Evolutionary conservation across 1,140 invertebrate species (phyloP).

Genomic region (Ceratosolen fusciceps): DNA sequence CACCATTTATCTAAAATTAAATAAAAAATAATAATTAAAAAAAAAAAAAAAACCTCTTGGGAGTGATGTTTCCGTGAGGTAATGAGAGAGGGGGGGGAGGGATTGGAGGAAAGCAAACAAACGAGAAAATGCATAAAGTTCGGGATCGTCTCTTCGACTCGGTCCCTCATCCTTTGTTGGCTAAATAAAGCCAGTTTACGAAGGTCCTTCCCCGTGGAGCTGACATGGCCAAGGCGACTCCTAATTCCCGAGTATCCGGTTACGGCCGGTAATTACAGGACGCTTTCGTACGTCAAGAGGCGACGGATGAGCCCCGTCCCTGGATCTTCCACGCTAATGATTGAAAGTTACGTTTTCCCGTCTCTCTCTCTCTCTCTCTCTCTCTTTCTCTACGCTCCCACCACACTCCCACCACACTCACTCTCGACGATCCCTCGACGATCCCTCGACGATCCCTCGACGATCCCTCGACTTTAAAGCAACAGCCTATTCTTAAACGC

Average conservation of each 20-base stretch:
- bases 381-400: too few relatives aligned
- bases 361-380: too few relatives aligned
- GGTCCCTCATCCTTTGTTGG: neutral
- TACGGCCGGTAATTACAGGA: constrained; percentile 27
- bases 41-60: too few relatives aligned
- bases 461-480: too few relatives aligned
- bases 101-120: too few relatives aligned
- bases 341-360: neutral
- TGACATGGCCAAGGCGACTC: neutral
- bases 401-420: too few relatives aligned
- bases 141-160: neutral
- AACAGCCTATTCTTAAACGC: too few relatives aligned
- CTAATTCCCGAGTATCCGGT: constrained; percentile 21
- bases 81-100: neutral
- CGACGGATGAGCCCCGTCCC: neutral
- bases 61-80: neutral
- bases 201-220: neutral
- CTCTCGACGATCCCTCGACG: too few relatives aligned
- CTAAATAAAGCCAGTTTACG: neutral
- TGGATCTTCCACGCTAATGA: neutral
- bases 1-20: too few relatives aligned
- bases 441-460: too few relatives aligned
- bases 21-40: too few relatives aligned
- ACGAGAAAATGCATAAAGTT: too few relatives aligned
- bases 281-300: neutral